Conservation (phyloP, 2,797 vertebrate species). For the Ptychobarbus kaznakovi region DNA sequence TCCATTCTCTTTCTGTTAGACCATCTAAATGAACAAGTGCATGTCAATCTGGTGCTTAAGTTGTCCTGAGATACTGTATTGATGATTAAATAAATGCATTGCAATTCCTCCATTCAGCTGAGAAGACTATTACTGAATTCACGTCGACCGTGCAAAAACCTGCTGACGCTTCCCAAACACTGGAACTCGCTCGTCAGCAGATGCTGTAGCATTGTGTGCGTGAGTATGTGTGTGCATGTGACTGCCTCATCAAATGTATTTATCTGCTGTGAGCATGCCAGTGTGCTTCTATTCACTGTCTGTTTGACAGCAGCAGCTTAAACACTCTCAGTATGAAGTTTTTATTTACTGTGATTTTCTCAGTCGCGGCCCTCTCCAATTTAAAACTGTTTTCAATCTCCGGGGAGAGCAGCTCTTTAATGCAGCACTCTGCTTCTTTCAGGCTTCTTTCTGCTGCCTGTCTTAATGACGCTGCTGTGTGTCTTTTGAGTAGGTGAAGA, state of each 20-base stretch:
- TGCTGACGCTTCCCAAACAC: constrained; percentile 55
- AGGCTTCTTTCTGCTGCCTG: constrained; percentile 11
- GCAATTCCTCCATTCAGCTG: constrained; percentile 46
- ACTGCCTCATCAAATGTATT: constrained; percentile 52
- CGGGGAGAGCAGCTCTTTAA: constrained; percentile 10
- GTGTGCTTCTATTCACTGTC: constrained; percentile 30
- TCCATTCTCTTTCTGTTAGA: not conserved
- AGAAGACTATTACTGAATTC: constrained; percentile 58
- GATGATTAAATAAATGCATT: constrained; percentile 57
- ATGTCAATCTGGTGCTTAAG: constrained; percentile 28
- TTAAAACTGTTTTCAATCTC: constrained; percentile 20
- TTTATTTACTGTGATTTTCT: constrained; percentile 39
- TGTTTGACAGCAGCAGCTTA: constrained; percentile 38
- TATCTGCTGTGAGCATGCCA: constrained; percentile 35
- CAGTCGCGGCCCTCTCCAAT: constrained; percentile 18
- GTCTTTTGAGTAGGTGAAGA: constrained; percentile 17
- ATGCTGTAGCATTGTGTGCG: constrained; percentile 44
- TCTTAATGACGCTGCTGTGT: constrained; percentile 17
- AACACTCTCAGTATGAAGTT: constrained; percentile 20
- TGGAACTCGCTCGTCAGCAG: constrained; percentile 54
- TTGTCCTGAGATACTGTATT: constrained; percentile 45
- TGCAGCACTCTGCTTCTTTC: constrained; percentile 37
- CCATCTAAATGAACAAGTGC: constrained; percentile 2
- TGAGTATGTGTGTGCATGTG: constrained; percentile 43
- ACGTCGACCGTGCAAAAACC: constrained; percentile 46